phyloP scores from a whole-genome alignment of 2,113 vertebrate genomes.

The Macrotis lagotis region DNA sequence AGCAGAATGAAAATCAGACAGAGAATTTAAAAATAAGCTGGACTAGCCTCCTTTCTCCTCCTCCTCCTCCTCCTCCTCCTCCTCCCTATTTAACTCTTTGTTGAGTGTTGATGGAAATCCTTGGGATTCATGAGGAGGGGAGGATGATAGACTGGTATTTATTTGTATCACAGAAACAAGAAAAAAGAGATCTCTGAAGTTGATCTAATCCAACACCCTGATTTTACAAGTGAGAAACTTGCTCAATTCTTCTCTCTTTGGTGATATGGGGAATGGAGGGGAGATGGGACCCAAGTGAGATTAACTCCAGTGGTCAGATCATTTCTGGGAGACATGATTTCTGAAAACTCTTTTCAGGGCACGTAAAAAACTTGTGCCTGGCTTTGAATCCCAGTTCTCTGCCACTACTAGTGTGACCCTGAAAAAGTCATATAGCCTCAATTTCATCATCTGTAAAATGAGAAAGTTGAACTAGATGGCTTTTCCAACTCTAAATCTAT shows the following conservation, averaged over 20 bases:
- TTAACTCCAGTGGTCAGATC: neutral
- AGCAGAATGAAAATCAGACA: slow-evolving; percentile 4
- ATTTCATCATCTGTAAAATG: neutral
- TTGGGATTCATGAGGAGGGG: neutral
- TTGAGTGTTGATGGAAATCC: neutral
- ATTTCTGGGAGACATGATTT: neutral
- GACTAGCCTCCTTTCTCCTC: neutral
- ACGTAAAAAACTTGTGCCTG: neutral
- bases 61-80: too few relatives aligned
- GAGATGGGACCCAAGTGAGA: neutral
- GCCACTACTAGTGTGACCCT: neutral
- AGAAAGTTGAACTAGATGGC: neutral
- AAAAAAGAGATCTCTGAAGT: neutral
- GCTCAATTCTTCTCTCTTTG: neutral
- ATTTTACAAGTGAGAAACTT: neutral
- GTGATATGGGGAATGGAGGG: neutral
- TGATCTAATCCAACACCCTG: neutral
- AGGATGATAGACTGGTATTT: neutral
- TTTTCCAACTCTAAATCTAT: neutral
- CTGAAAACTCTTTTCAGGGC: neutral
- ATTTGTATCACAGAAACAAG: neutral
- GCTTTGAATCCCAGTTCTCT: neutral
- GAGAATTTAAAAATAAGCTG: neutral
- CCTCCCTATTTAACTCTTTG: neutral
- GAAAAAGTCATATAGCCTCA: neutral